Evolutionary conservation across 2,888 invertebrate genomes (phyloP).

Genomic region (Spilosoma lubricipeda): DNA sequence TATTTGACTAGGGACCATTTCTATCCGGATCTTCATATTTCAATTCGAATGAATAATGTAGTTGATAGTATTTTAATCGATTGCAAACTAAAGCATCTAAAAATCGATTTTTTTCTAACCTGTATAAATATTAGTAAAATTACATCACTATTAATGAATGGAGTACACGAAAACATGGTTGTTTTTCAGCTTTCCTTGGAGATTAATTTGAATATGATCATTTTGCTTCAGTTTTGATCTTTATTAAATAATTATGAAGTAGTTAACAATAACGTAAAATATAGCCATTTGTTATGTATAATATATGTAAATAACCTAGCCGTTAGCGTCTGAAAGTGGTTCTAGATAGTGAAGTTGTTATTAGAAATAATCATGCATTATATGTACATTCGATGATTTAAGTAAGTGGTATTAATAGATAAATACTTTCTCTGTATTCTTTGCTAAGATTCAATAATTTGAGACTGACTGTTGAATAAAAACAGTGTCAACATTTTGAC

Average conservation of each 20-base stretch:
- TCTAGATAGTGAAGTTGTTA: slow-evolving; percentile 72
- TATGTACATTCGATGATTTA: slow-evolving; percentile 72
- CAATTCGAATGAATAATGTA: neutral
- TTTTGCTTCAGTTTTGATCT: slow-evolving; percentile 59
- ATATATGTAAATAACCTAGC: slow-evolving; percentile 76
- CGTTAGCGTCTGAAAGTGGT: slow-evolving; percentile 75
- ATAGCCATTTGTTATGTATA: slow-evolving; percentile 59
- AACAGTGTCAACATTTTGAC: slow-evolving; percentile 74
- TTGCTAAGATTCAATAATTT: slow-evolving; percentile 26
- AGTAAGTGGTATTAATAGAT: slow-evolving; percentile 70
- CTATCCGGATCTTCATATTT: neutral
- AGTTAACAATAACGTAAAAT: slow-evolving; percentile 55
- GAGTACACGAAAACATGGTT: slow-evolving; percentile 82
- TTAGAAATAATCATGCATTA: slow-evolving; percentile 75
- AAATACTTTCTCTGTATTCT: slow-evolving; percentile 45
- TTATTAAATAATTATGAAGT: slow-evolving; percentile 57
- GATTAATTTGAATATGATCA: slow-evolving; percentile 67
- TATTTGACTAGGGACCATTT: neutral
- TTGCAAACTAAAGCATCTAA: neutral
- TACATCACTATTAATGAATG: slow-evolving; percentile 61
- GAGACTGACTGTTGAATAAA: slow-evolving; percentile 42
- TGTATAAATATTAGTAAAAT: neutral
- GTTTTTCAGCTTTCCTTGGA: slow-evolving; percentile 83
- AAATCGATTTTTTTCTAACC: neutral
- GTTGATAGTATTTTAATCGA: neutral